Evolutionary conservation across 2,797 vertebrate species (phyloP).

Genomic region (Trachops cirrhosus): DNA sequence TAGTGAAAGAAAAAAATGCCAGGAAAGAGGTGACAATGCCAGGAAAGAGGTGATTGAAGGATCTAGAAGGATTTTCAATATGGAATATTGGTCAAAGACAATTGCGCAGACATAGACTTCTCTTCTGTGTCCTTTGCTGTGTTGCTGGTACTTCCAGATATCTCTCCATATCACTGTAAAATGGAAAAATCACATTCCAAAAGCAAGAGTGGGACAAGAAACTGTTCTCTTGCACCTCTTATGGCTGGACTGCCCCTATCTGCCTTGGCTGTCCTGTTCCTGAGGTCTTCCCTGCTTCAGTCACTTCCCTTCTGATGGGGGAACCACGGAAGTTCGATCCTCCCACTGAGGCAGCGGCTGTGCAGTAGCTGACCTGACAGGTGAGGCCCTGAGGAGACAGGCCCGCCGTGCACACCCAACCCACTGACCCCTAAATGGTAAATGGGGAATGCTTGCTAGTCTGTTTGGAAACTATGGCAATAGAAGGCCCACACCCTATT

Average conservation of each 20-base stretch:
- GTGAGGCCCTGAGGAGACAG: neutral
- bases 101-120: neutral
- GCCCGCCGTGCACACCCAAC: neutral
- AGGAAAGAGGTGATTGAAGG: neutral
- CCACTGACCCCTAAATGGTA: neutral
- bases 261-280: neutral
- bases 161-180: neutral
- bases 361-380: neutral
- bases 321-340: neutral
- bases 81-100: constrained; percentile 9
- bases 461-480: neutral
- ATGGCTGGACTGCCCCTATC: neutral
- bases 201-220: neutral
- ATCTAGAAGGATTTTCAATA: neutral
- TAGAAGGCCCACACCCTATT: neutral
- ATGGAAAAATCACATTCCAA: neutral
- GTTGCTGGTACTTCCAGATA: neutral
- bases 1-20: neutral
- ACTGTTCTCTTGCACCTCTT: neutral
- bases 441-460: neutral
- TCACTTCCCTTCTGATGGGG: neutral
- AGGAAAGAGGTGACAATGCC: neutral
- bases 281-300: neutral
- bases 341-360: neutral
- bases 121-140: neutral